A percentile compares a stretch with the other conserved stretches of the same genome.
These are phyloP conservation scores for Galagoides demidoff DNA, from an alignment of 2,797 vertebrate genomes.

Conservation along the genomic window DNA sequence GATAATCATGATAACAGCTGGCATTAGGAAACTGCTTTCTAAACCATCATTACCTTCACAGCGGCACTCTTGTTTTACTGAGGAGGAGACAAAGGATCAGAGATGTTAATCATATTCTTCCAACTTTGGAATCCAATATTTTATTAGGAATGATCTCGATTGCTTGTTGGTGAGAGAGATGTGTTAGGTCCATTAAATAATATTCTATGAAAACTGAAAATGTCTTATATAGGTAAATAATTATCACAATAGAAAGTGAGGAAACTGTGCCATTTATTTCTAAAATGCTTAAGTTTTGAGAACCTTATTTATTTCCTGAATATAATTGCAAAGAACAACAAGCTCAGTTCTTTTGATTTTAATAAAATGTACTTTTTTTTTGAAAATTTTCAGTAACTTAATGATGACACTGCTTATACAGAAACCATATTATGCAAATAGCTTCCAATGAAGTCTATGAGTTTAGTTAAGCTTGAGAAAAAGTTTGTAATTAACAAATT, in stretches of 20 bases:
- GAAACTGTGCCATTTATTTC: background rate
- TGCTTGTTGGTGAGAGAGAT: slow-evolving; percentile 64
- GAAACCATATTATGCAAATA: slow-evolving; percentile 73
- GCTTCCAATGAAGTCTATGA: slow-evolving; percentile 60
- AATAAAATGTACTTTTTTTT: slow-evolving; percentile 38
- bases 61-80: slow-evolving; percentile 44
- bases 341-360: slow-evolving; percentile 10
- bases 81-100: slow-evolving; percentile 40
- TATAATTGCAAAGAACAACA: background rate
- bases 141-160: slow-evolving; percentile 56
- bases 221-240: background rate
- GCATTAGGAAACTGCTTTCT: slow-evolving; percentile 44
- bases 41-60: slow-evolving; percentile 43
- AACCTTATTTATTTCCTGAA: slow-evolving; percentile 39
- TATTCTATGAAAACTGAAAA: slow-evolving; percentile 45
- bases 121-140: slow-evolving; percentile 47
- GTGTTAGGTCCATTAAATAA: slow-evolving; percentile 67
- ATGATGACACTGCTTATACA: slow-evolving; percentile 21
- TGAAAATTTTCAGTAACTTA: slow-evolving; percentile 52
- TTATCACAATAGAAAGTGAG: slow-evolving; percentile 1
- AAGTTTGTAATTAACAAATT: slow-evolving; percentile 84
- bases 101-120: slow-evolving; percentile 55
- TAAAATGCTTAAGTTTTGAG: background rate
- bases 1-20: slow-evolving; percentile 35
- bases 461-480: slow-evolving; percentile 80